Conservation (phyloP, 1,140 invertebrate species). For the Drosophila prosaltans region DNA sequence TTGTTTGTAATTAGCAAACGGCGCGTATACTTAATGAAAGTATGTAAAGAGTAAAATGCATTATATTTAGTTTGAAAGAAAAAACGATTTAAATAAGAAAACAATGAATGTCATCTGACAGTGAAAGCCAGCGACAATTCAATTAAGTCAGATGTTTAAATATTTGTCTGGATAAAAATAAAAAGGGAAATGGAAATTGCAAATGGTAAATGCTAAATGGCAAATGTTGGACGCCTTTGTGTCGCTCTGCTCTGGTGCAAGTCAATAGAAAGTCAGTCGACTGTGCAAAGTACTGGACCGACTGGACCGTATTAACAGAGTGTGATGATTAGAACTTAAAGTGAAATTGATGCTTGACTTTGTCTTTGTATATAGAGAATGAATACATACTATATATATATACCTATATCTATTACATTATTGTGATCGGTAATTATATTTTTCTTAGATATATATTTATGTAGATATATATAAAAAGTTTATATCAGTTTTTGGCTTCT, state of each 20-base stretch:
- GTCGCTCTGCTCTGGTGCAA: constrained; percentile 4
- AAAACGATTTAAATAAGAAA: constrained; percentile 18
- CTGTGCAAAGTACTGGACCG: constrained; percentile 35
- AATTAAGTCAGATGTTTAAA: constrained; percentile 17
- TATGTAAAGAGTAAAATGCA: constrained; percentile 22
- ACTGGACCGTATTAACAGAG: constrained; percentile 15
- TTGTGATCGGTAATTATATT: too few relatives aligned
- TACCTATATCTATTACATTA: too few relatives aligned
- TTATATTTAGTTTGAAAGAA: constrained; percentile 1
- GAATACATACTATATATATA: too few relatives aligned
- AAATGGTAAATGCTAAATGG: not conserved
- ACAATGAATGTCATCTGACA: not conserved
- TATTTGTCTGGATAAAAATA: constrained; percentile 10
- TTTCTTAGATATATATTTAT: too few relatives aligned
- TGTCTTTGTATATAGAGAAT: not conserved
- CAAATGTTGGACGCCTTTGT: not conserved
- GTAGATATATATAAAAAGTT: too few relatives aligned
- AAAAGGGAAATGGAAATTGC: constrained; percentile 16
- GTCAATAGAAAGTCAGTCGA: constrained; percentile 52
- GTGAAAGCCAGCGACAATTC: constrained; percentile 14
- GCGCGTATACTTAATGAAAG: constrained; percentile 59
- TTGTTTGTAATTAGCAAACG: constrained; percentile 57
- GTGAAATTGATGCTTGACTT: constrained; percentile 29
- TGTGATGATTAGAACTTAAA: constrained; percentile 44
- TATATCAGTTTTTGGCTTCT: too few relatives aligned